Evolutionary conservation across 2,113 vertebrate species (phyloP).

Genomic region (Ictalurus furcatus): DNA sequence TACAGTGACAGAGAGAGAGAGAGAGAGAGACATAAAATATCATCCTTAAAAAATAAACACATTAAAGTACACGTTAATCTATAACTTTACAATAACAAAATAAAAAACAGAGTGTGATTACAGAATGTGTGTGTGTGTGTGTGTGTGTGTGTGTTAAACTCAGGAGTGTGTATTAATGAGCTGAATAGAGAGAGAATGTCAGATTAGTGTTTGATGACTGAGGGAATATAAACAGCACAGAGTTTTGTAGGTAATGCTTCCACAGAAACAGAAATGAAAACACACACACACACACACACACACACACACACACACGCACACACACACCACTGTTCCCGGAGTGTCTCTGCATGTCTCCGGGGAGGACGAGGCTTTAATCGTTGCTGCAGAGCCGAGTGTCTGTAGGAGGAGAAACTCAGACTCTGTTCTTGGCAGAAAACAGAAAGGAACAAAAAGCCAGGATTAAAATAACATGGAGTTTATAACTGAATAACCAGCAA

Average conservation of each 20-base stretch:
- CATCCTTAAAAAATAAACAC: not conserved
- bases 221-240: constrained; percentile 1
- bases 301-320: constrained; percentile 23
- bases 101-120: no score
- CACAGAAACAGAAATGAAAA: not conserved
- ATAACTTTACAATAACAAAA: not conserved
- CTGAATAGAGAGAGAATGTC: not conserved
- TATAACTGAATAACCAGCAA: not conserved
- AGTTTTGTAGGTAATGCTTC: not conserved
- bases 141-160: not conserved
- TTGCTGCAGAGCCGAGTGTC: not conserved
- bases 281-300: constrained; percentile 5
- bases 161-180: constrained; percentile 8
- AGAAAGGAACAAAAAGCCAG: not conserved
- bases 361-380: constrained; percentile 18
- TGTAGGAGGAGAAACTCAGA: constrained; percentile 19
- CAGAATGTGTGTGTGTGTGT: no score
- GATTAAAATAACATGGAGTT: not conserved
- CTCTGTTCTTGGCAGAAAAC: not conserved
- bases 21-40: not conserved
- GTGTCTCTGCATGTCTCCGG: not conserved
- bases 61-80: not conserved
- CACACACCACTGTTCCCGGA: not conserved
- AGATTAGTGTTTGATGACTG: constrained; percentile 11
- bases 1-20: not conserved